Evolutionary conservation across 2,113 vertebrate species (phyloP).

Genomic region (Piaya cayana): DNA sequence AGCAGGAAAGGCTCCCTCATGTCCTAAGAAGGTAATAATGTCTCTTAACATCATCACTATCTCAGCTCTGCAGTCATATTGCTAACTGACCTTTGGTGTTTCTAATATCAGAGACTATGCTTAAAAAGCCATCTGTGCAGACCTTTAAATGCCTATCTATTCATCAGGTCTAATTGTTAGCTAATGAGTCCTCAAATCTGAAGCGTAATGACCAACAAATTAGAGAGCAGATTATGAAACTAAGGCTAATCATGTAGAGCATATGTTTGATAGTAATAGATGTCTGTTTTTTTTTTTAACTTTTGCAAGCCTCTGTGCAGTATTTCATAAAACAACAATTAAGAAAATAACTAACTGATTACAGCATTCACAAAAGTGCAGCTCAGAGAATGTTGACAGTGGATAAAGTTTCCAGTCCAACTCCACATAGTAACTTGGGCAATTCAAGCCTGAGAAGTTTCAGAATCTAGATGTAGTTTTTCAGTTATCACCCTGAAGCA

Average conservation of each 20-base stretch:
- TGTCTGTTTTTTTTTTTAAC: neutral
- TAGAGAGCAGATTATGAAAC: neutral
- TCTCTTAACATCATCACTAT: neutral
- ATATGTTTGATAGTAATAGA: neutral
- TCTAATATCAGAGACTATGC: neutral
- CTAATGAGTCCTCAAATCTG: neutral
- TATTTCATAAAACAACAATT: neutral
- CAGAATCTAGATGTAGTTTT: neutral
- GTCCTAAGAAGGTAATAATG: constrained; percentile 46
- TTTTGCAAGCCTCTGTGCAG: neutral
- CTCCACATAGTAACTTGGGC: neutral
- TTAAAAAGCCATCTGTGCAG: neutral
- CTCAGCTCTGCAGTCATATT: constrained; percentile 7
- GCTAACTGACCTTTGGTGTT: constrained; percentile 24
- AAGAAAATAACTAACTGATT: neutral
- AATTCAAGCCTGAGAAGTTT: neutral
- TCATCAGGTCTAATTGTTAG: neutral
- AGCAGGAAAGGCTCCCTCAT: constrained; percentile 22
- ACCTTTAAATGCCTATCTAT: neutral
- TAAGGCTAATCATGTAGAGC: neutral
- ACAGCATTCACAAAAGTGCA: neutral
- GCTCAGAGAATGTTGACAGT: neutral
- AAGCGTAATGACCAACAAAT: neutral
- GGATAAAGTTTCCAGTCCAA: neutral
- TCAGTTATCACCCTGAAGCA: neutral